These are phyloP conservation scores for Girardinus metallicus DNA, from an alignment of 2,797 vertebrate genomes.

Conservation along the genomic window DNA sequence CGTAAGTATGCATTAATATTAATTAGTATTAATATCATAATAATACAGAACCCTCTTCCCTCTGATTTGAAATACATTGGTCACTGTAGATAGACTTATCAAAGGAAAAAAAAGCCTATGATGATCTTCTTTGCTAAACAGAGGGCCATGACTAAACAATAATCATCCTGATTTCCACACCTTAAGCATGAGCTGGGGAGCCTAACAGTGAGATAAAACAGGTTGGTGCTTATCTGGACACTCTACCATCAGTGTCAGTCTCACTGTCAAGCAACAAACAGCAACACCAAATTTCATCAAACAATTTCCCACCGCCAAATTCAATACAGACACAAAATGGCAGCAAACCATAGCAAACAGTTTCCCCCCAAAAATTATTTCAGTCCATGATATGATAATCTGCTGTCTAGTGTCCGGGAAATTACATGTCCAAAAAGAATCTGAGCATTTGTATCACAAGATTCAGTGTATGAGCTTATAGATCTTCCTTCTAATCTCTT, in stretches of 20 bases:
- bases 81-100: background rate
- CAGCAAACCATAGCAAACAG: background rate
- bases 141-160: background rate
- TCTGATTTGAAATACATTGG: background rate
- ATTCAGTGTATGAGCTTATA: background rate
- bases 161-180: slow-evolving; percentile 40
- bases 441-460: background rate
- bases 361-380: background rate
- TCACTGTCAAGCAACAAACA: background rate
- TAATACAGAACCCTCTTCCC: background rate
- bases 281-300: background rate
- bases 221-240: slow-evolving; percentile 26
- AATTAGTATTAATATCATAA: background rate
- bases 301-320: background rate
- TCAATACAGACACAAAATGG: background rate
- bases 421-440: background rate
- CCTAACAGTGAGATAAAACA: slow-evolving; percentile 46
- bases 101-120: background rate
- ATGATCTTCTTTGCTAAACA: background rate
- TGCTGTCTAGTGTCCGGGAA: background rate
- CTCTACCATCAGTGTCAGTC: background rate
- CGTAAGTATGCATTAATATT: background rate
- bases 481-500: background rate
- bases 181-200: slow-evolving; percentile 26
- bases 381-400: background rate